These are phyloP conservation scores for Drosophila kambysellisi DNA, from an alignment of 2,888 invertebrate species.

Conservation along the genomic window DNA sequence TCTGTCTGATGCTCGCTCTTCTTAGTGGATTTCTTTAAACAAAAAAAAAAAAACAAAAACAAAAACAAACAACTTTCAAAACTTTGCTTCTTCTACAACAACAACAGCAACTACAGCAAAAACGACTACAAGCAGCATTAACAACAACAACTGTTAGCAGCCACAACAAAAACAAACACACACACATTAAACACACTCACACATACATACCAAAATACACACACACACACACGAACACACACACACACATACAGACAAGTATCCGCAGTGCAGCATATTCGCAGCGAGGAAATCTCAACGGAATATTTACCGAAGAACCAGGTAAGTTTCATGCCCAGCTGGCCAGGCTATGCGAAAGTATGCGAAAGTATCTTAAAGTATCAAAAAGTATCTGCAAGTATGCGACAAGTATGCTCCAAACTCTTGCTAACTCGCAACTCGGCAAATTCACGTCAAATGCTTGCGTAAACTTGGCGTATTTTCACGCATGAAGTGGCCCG, in stretches of 20 bases:
- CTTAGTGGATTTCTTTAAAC: conserved; percentile 72
- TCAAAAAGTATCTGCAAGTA: conserved; percentile 53
- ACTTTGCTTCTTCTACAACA: conserved; percentile 57
- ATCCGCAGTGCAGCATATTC: conserved; percentile 27
- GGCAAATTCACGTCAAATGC: conserved; percentile 58
- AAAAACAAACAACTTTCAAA: conserved; percentile 50
- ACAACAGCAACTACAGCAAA: conserved; percentile 23
- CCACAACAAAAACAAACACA: conserved; percentile 30
- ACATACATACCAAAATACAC: conserved; percentile 2
- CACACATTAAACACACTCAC: conserved; percentile 22
- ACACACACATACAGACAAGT: conserved; percentile 13
- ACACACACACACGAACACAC: conserved; percentile 2
- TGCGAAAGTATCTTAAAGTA: conserved; percentile 49
- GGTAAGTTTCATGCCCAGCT: conserved; percentile 60
- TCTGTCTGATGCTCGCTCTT: conserved; percentile 71
- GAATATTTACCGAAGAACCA: conserved; percentile 65
- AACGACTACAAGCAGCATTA: conserved; percentile 15
- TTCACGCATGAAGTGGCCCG: conserved; percentile 57
- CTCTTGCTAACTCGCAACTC: conserved; percentile 28
- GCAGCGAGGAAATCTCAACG: conserved; percentile 63
- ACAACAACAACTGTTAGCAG: conserved; percentile 25
- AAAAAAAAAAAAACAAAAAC: conserved; percentile 50
- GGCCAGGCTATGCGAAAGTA: conserved; percentile 40
- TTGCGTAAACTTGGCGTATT: conserved; percentile 66
- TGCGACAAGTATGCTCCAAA: conserved; percentile 64